A percentile compares a stretch with the other conserved stretches of the same genome.
Conservation (phyloP, 2,888 invertebrate genomes). For the Gnatocerus cornutus region DNA sequence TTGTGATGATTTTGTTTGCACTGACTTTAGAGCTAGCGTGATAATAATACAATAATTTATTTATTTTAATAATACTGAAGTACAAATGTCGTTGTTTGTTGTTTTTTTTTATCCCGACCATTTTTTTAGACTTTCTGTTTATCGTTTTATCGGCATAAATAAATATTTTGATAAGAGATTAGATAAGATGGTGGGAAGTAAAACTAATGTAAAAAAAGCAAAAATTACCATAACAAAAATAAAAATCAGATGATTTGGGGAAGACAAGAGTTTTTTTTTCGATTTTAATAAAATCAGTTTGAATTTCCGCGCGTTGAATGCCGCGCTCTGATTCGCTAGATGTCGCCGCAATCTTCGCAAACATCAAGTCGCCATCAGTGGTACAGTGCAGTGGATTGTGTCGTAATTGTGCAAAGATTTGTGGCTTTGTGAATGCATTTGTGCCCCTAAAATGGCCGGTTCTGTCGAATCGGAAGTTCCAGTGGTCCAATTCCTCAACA, state of each 20-base stretch:
- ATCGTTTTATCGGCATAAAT: too few relatives aligned
- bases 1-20: slow-evolving; percentile 48
- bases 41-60: slow-evolving; percentile 28
- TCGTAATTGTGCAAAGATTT: slow-evolving; percentile 41
- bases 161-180: too few relatives aligned
- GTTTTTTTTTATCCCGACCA: not conserved
- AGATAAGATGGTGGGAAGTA: too few relatives aligned
- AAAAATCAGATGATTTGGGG: too few relatives aligned
- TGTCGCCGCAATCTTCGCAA: slow-evolving; percentile 29
- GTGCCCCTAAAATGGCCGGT: slow-evolving; percentile 43
- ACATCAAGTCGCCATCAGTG: slow-evolving; percentile 47
- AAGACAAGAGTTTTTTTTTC: not conserved
- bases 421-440: slow-evolving; percentile 42
- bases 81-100: too few relatives aligned
- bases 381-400: slow-evolving; percentile 38
- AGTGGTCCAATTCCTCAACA: slow-evolving; percentile 61
- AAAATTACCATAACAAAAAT: too few relatives aligned
- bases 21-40: slow-evolving; percentile 39
- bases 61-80: slow-evolving; percentile 46
- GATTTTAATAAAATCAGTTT: not conserved
- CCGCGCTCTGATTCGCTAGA: slow-evolving; percentile 18
- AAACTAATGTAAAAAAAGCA: too few relatives aligned
- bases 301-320: not conserved
- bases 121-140: not conserved
- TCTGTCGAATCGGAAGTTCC: slow-evolving; percentile 60